Base-by-base conservation (phyloP, 2,888 invertebrate genomes). In the Diarsia rubi region DNA sequence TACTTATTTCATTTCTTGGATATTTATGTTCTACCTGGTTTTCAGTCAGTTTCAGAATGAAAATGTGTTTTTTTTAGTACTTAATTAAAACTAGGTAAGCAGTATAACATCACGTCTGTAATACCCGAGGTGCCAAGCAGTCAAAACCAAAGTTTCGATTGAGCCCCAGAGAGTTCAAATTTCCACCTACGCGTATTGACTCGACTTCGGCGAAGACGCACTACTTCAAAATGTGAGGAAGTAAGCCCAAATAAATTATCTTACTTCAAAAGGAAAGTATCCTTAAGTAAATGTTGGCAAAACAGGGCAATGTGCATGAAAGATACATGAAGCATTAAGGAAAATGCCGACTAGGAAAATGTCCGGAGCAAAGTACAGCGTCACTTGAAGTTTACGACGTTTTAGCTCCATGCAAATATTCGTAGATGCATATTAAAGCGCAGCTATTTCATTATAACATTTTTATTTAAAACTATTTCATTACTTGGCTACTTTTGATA, bases 281-380 rank as follows among this genome's bases (percentile, higher is more conserved):
- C 9, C 3, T 12, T 49, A 27, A 57, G 68, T 44, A 66, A 69
- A 45, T 54, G 27, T 73, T 44, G 9, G 37, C 44, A 49, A 67
- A 74, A 65, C 37, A 42, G 49, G 31, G 31, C 63, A 66, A 27
- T 71, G 42, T 47, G 44, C 71, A 71, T 84, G 76, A 81, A 75
- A 84, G n/a, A 81, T 82, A 81, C 69, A 81, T 67, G 77, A 64
- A 16, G 37, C 67, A 69, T 83, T 59, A 75, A 64, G 72, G 71
- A 84, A 82, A 82, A 84, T 69, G 44, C 63, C 66, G 24, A 63
- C 71, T 67, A 66, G 42, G 47, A 44, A 64, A 69, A 73, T 66
- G 69, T 69, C 54, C 54, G 37, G 21, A 64, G 82, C 44, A 24
- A 71, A 72, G 54, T 73, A 76, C 67, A 52, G 63, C 78, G 63